Base-by-base conservation (phyloP, 2,113 vertebrate species). In the Chiloscyllium plagiosum region DNA sequence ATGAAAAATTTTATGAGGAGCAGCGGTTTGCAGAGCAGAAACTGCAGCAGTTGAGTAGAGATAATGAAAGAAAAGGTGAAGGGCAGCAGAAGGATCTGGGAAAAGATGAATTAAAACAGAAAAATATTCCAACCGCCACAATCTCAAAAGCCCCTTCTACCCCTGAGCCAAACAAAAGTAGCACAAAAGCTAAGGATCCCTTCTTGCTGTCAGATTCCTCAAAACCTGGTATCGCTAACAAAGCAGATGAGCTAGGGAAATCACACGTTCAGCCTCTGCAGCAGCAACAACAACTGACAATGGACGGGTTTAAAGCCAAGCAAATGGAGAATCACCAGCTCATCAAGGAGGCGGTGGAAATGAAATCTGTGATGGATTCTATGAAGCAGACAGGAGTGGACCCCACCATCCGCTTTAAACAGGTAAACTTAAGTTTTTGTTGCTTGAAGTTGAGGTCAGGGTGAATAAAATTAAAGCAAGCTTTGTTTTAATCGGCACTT, bases 331-430 rank as follows among this genome's bases (percentile, higher is more conserved):
- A 99, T 97, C 99, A 99, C 96, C 98, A 98, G 96, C 98, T 98
- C 96, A 98, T 98, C 98, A 99, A 99, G 97, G 99, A 99, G 97
- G 98, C 98, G 92, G 98, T 99, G 97, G 99, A 99, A 97, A 98
- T 99, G 98, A 99, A 99, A 97, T 98, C 98, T 97, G 98, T 98
- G 96, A 99, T 98, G 97, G 98, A 99, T 96, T 98, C 98, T 83
- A 98, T 99, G 98, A 99, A 99, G 97, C 99, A 99, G 97, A 98
- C 98, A 96, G 98, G 98, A 97, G 98, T 99, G 98, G 99, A 99
- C 98, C 99, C 99, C 97, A 99, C 98, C 97, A 98, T 98, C 97
- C 98, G 98, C 97, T 99, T 98, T 98, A 99, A 99, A 98, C 99
- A 99, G 98, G 99, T 99, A 98, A 61, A 61, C 56, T 98, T 89